A percentile compares a stretch with the other conserved stretches of the same genome.
Conservation (phyloP, 2,113 vertebrate species). For the Paralichthys olivaceus region DNA sequence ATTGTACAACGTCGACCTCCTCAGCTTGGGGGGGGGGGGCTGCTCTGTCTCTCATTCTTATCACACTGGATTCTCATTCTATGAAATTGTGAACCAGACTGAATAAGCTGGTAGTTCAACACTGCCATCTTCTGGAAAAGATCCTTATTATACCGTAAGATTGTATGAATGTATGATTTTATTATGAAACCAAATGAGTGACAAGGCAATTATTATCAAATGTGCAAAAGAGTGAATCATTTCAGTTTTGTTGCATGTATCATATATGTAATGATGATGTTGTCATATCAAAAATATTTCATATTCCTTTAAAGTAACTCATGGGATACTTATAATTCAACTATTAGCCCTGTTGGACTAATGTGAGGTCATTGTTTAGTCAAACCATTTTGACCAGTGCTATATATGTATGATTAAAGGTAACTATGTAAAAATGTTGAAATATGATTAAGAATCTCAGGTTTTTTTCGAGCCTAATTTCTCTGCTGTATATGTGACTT, state of each 20-base stretch:
- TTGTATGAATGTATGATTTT: too few species aligned
- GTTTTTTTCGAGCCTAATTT: too few species aligned
- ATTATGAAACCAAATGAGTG: too few species aligned
- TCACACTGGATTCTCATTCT: constrained; percentile 23
- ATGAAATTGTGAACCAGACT: background rate
- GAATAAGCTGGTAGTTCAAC: constrained; percentile 24
- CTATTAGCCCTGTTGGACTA: background rate
- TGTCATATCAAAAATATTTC: background rate
- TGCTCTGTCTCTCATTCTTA: constrained; percentile 13
- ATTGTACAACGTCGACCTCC: constrained; percentile 33
- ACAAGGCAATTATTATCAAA: background rate
- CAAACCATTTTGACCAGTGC: too few species aligned
- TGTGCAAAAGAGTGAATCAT: background rate
- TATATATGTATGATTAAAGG: too few species aligned
- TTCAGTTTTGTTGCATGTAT: background rate
- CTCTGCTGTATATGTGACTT: too few species aligned
- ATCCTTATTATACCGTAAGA: too few species aligned
- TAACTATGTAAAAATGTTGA: background rate
- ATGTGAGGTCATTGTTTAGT: too few species aligned
- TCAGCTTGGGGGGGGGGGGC: background rate
- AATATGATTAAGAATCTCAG: too few species aligned
- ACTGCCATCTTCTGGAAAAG: constrained; percentile 73
- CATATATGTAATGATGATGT: background rate
- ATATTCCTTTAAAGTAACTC: background rate
- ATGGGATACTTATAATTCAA: too few species aligned